Base-by-base conservation (phyloP, 2,797 vertebrate genomes). In the Pterois miles region DNA sequence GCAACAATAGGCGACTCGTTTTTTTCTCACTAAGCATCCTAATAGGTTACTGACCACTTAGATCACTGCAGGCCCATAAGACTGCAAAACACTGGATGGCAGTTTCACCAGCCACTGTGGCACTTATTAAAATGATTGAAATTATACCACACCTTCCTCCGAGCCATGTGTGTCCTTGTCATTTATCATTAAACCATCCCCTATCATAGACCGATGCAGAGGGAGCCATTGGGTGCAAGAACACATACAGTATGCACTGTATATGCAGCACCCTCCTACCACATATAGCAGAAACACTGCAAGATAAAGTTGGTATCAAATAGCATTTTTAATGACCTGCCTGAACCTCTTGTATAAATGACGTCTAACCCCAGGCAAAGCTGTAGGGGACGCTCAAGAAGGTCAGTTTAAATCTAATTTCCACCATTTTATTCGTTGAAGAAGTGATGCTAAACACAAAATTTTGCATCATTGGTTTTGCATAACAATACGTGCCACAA, bases 251-350 rank as follows among this genome's bases (percentile, higher is more conserved):
- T 9, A 20, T 16, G 29, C 29, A 48, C 25, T 33, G 14, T n/a
- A 75, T 40, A 33, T 3, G 6, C 64, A 59, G 64, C 16, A 25
- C 0, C 43, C 43, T 71, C 66, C 34, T 18, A 34, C 62, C 67
- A 23, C 52, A 52, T 65, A 62, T 25, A 36, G 81, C 57, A 63
- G 69, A 73, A 59, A 68, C 6, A 5, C 12, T 65, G 74, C 54
- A 63, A 76, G 68, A 67, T 60, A 74, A 69, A 82, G 59, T 66
- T 22, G 13, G 12, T 50, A 85, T 93, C 83, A 89, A 89, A 83
- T 25, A 86, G 81, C 87, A 90, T 91, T 89, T 93, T 92, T 91
- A 74, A 89, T 82, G 82, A 90, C 74, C 52, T 62, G 43, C 70
- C 86, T 78, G 77, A 81, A 85, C 80, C 76, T 48, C 18, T 2